Percentiles rank a stretch among this genome's conserved stretches.
These are phyloP conservation scores for Scalopus aquaticus DNA, from an alignment of 2,113 vertebrate genomes.

Conservation along the genomic window DNA sequence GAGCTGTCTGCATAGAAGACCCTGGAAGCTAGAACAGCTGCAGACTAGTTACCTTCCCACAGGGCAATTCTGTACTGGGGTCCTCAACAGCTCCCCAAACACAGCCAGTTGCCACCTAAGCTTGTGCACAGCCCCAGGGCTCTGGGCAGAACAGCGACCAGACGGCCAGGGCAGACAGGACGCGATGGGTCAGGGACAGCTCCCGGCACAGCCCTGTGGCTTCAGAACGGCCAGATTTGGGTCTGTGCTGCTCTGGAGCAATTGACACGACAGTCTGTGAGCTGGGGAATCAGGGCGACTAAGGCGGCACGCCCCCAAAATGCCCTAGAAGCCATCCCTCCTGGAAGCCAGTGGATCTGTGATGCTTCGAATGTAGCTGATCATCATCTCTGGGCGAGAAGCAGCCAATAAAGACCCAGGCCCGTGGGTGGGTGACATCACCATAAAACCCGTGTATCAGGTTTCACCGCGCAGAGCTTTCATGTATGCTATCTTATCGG, in stretches of 20 bases:
- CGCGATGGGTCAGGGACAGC: too few relatives aligned
- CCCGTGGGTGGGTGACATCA: not conserved
- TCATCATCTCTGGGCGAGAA: not conserved
- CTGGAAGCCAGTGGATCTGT: not conserved
- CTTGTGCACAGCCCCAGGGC: too few relatives aligned
- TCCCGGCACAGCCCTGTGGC: not conserved
- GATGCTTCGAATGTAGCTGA: not conserved
- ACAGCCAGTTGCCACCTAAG: not conserved
- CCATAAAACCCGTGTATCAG: not conserved
- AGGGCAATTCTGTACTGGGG: not conserved
- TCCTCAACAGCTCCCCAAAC: not conserved
- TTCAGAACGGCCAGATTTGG: not conserved
- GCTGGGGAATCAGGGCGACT: not conserved
- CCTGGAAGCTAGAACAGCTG: not conserved
- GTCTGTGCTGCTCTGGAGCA: not conserved
- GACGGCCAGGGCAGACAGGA: too few relatives aligned
- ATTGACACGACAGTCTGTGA: not conserved
- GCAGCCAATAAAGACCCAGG: not conserved
- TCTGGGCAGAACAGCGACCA: not conserved
- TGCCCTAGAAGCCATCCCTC: not conserved
- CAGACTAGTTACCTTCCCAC: not conserved
- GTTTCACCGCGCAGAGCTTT: not conserved
- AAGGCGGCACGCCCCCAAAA: not conserved
- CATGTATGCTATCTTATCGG: not conserved
- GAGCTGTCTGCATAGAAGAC: not conserved